Base-by-base conservation (phyloP, 2,888 invertebrate species). In the Lasioglossum pauxillum region DNA sequence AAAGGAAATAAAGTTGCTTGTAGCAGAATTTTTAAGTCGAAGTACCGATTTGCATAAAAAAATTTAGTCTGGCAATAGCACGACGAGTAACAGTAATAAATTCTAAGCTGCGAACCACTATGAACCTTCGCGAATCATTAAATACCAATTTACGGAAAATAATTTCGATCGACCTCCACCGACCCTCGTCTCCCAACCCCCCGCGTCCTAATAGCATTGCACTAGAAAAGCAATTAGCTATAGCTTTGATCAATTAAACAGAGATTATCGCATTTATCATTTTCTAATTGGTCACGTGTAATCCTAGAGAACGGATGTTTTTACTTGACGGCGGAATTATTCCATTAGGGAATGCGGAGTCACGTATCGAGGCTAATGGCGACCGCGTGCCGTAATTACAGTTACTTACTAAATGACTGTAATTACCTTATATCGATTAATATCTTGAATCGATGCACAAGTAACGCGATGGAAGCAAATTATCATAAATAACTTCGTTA, bases 371-470 rank as follows among this genome's bases (percentile, higher is more conserved):
- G 67, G 53, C 19, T 82, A 82, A 79, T 79, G 41, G 69, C 31
- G 31, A 44, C 27, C 5, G 44, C 57, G 16, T 16, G 27, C 27
- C 14, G 53, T 74, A 82, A 82, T 82, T 82, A 44, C 44, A 74
- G 27, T 41, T 46, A 81, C 57, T 74, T 57, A 82, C 53, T 44
- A 74, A 82, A 80, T 82, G 69, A 38, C 80, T 69, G 57, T 69
- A 79, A 80, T 82, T 82, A 82, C 19, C 69, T 46, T n/a, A 35
- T 67, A 80, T 67, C 44, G 35, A 82, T 74, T 82, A 72, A 81
- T 77, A 44, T 60, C 49, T 35, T 41, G 27, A 46, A n/a, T 67
- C 44, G 41, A 35, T 44, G 73, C 31, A 64, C 46, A 46, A 41
- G 19, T 53, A 79, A 82, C 35, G 53, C 12, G 31, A n/a, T 12